Conservation (phyloP, 2,113 vertebrate species). For the Eupsittula cactorum region DNA sequence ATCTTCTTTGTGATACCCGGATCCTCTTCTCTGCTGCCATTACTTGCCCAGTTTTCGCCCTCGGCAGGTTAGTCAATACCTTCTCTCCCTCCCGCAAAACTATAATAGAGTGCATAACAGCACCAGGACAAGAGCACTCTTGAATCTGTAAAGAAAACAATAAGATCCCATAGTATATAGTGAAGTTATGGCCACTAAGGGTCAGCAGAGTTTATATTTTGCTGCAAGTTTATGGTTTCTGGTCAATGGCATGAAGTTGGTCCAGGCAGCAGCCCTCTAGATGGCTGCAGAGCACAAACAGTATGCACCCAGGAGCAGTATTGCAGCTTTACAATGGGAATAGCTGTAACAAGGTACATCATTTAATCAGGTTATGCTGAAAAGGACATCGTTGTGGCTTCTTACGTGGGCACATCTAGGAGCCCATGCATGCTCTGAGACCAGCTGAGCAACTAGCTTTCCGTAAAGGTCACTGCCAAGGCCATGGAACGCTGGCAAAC, state of each 20-base stretch:
- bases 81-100: background rate
- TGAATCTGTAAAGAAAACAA: background rate
- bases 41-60: background rate
- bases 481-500: background rate
- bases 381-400: background rate
- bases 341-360: background rate
- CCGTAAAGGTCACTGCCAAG: background rate
- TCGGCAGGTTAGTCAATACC: background rate
- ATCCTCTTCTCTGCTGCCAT: background rate
- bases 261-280: background rate
- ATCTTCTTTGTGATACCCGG: background rate
- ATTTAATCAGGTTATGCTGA: background rate
- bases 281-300: background rate
- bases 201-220: background rate
- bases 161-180: background rate
- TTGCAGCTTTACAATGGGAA: background rate
- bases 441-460: background rate
- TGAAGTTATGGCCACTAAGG: background rate
- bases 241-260: background rate
- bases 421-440: background rate
- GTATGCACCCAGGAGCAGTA: background rate
- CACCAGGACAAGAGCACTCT: background rate
- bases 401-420: background rate
- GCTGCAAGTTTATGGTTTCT: background rate
- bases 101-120: fast-evolving